A percentile compares a stretch with the other conserved stretches of the same genome.
Evolutionary conservation across 2,888 invertebrate species (phyloP).

Genomic region (Punctoribates punctum): DNA sequence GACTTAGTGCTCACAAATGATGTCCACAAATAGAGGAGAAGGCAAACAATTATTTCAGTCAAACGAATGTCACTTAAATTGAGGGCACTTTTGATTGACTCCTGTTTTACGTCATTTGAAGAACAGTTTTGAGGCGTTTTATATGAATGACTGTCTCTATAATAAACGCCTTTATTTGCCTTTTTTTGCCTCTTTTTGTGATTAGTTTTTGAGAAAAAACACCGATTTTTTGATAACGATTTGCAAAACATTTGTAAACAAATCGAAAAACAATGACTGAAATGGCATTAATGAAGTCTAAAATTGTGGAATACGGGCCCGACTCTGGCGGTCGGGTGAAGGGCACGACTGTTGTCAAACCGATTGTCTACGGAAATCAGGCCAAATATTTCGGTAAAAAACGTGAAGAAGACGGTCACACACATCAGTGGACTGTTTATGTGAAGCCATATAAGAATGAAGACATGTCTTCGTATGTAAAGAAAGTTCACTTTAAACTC

Average conservation of each 20-base stretch:
- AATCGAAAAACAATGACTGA: constrained; percentile 21
- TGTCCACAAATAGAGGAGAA: too few relatives aligned
- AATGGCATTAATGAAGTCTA: constrained; percentile 25
- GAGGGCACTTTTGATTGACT: too few relatives aligned
- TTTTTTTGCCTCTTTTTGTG: background rate
- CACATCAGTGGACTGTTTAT: constrained; percentile 98
- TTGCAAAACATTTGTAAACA: background rate
- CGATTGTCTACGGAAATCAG: constrained; percentile 88
- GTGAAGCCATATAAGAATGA: constrained; percentile 77
- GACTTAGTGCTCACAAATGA: background rate
- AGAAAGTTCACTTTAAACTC: constrained; percentile 89
- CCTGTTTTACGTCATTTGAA: too few relatives aligned
- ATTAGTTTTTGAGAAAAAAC: background rate
- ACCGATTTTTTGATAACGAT: too few relatives aligned
- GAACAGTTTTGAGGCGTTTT: too few relatives aligned
- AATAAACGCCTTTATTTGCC: too few relatives aligned
- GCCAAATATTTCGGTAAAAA: constrained; percentile 94
- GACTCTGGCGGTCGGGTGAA: constrained; percentile 44
- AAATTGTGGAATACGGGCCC: constrained; percentile 36
- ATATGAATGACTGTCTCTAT: too few relatives aligned
- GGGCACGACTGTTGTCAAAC: constrained; percentile 47
- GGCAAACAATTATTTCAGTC: too few relatives aligned
- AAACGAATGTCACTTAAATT: too few relatives aligned
- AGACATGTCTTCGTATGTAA: constrained; percentile 89
- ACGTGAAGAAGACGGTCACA: constrained; percentile 94